A percentile compares a stretch with the other conserved stretches of the same genome.
These are phyloP conservation scores for Aradophagus sp. DNA, from an alignment of 1,140 invertebrate species.

Conservation along the genomic window DNA sequence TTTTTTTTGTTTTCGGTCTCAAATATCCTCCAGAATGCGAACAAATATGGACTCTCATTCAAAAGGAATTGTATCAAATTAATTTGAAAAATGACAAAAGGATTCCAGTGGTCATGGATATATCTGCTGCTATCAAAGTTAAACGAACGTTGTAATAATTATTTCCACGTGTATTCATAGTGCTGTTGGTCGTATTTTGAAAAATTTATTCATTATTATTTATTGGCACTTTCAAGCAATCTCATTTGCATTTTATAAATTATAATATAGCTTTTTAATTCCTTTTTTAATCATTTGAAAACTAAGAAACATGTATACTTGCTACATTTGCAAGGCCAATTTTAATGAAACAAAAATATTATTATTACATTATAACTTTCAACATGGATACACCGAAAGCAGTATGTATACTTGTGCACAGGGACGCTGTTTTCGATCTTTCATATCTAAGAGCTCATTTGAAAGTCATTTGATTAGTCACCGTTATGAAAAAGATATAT, in stretches of 20 bases:
- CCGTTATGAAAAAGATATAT: not conserved
- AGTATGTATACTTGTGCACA: constrained; percentile 1
- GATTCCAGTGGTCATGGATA: not conserved
- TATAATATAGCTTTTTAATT: too few species aligned
- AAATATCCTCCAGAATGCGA: not conserved
- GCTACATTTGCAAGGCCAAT: not conserved
- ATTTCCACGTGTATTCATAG: too few species aligned
- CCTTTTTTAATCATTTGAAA: too few species aligned
- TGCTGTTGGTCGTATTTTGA: too few species aligned
- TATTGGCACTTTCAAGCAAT: not conserved
- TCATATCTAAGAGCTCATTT: not conserved
- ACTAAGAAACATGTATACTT: constrained; percentile 2
- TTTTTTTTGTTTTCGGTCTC: constrained; percentile 9
- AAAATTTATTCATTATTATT: not conserved
- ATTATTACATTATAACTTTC: not conserved
- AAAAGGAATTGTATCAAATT: constrained; percentile 3
- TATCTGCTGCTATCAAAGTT: not conserved
- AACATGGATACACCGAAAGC: not conserved
- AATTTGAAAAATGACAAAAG: not conserved
- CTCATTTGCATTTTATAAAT: too few species aligned
- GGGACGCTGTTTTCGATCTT: not conserved
- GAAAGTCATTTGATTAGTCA: not conserved
- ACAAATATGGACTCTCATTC: constrained; percentile 3
- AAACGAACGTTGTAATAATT: not conserved
- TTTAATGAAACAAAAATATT: not conserved